Percentiles rank a stretch among this genome's conserved stretches.
These are phyloP conservation scores for Silurus glanis DNA, from an alignment of 2,113 vertebrate genomes.

Conservation along the genomic window DNA sequence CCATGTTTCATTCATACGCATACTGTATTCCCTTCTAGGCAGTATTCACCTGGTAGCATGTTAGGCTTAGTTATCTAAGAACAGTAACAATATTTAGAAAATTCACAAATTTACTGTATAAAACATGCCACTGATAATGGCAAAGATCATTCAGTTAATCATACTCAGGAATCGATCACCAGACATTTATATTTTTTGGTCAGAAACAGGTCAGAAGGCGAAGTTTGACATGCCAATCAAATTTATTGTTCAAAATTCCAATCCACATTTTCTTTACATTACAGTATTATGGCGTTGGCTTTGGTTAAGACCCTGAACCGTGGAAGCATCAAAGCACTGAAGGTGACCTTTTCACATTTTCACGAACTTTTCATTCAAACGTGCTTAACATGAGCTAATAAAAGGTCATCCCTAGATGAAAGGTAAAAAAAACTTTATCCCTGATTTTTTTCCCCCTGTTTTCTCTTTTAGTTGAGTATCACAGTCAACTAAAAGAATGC, in stretches of 20 bases:
- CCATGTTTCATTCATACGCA: conserved; percentile 62
- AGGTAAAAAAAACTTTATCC: conserved; percentile 40
- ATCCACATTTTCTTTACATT: conserved; percentile 1
- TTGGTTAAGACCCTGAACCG: conserved; percentile 42
- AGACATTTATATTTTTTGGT: conserved; percentile 12
- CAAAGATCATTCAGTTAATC: not conserved
- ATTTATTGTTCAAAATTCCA: not conserved
- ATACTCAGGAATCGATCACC: not conserved
- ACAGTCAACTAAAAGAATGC: not conserved
- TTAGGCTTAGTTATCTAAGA: conserved; percentile 37
- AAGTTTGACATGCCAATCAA: conserved; percentile 25
- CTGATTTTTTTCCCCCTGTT: conserved; percentile 27
- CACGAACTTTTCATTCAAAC: conserved; percentile 49
- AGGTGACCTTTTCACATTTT: conserved; percentile 51
- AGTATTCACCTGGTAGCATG: not conserved
- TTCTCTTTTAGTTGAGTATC: not conserved
- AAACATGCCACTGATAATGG: not conserved
- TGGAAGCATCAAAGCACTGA: not conserved
- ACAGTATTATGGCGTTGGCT: not conserved
- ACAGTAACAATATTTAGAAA: not conserved
- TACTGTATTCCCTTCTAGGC: conserved; percentile 39
- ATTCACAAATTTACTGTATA: not conserved
- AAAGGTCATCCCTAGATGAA: conserved; percentile 52
- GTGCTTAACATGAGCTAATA: conserved; percentile 44
- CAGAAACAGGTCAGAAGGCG: conserved; percentile 10